phyloP scores from a whole-genome alignment of 2,113 vertebrate genomes.

The Odontesthes bonariensis region DNA sequence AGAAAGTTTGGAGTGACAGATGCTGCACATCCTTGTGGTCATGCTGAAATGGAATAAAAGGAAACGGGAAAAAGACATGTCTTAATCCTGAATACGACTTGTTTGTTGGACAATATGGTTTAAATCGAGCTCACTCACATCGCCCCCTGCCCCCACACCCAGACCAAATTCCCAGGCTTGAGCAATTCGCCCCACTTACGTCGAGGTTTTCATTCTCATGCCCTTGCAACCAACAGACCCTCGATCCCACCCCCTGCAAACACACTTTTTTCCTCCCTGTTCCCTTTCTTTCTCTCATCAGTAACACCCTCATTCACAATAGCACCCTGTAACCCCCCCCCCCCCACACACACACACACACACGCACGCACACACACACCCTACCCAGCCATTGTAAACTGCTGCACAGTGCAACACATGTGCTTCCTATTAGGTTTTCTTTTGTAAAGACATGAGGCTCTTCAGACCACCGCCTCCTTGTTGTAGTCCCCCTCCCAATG shows the following conservation, averaged over 20 bases:
- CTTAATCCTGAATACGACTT: constrained; percentile 53
- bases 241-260: constrained; percentile 54
- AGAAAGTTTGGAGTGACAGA: constrained; percentile 25
- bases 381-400: constrained; percentile 40
- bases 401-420: constrained; percentile 73
- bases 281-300: constrained; percentile 67
- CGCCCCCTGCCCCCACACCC: constrained; percentile 39
- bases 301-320: constrained; percentile 74
- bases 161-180: constrained; percentile 75
- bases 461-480: constrained; percentile 46
- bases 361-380: background rate
- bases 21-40: constrained; percentile 17
- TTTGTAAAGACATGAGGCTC: constrained; percentile 64
- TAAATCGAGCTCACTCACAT: constrained; percentile 61
- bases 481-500: constrained; percentile 62
- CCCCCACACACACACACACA: background rate
- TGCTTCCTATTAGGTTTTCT: constrained; percentile 79
- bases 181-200: constrained; percentile 76
- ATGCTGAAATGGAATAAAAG: constrained; percentile 2
- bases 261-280: constrained; percentile 16
- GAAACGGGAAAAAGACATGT: constrained; percentile 1
- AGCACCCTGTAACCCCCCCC: constrained; percentile 41
- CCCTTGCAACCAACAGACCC: constrained; percentile 68
- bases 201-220: constrained; percentile 82
- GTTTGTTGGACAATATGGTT: constrained; percentile 72